Base-by-base conservation (phyloP, 2,113 vertebrate genomes). In the Rhadina sibilatrix region DNA sequence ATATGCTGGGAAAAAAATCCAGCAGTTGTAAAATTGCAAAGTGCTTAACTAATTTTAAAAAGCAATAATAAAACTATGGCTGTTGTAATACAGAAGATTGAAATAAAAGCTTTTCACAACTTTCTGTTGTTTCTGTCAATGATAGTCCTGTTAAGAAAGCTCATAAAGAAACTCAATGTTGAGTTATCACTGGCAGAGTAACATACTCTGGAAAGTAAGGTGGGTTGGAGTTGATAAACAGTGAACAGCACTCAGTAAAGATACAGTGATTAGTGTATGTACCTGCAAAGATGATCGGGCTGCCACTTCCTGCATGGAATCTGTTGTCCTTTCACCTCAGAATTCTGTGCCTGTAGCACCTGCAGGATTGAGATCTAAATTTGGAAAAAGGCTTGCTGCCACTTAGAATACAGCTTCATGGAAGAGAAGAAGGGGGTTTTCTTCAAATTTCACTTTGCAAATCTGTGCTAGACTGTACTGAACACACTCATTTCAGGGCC, bases 81-180 rank as follows among this genome's bases (percentile, higher is more conserved):
- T 91, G 2, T 85, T 95, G 70, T 92, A 95, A 75, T 95, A 85
- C 42, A 61, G 61, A 88, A 84, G 15, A 64, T 61, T 68, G 17
- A 60, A 93, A 93, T 93, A 95, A 94, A 96, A 84, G 56, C 77
- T 89, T 96, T 94, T 78, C 92, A 91, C 44, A 30, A 21, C 54
- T 91, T 80, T 44, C 19, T 79, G 21, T 66, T 91, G 77, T 5
- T 24, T 79, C 38, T 70, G 30, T 80, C n/a, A 25, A 1, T 71
- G n/a, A 4, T 90, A 20, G 11, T 84, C 23, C 17, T 77, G n/a
- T 61, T 44, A 57, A 56, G 42, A 60, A 87, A 44, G 12, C 1
- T 82, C 22, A 42, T 24, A 21, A 64, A 25, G 42, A 59, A 93
- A 28, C 23, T 44, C 24, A n/a, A 19, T 38, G 8, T 54, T 1